Base-by-base conservation (phyloP, 2,797 vertebrate genomes). In the Graptemys geographica region DNA sequence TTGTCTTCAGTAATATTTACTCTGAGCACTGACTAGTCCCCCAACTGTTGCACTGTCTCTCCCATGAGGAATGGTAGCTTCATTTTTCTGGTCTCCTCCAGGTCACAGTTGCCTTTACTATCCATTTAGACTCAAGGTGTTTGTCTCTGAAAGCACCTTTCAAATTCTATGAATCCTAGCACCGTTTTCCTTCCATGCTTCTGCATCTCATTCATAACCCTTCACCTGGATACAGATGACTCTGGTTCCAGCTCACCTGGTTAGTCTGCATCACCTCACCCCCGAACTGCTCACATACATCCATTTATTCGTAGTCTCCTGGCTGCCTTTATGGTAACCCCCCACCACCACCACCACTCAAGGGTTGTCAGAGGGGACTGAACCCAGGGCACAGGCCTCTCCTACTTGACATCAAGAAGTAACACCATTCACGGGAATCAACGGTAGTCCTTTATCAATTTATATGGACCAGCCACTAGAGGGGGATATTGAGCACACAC, bases 341-440 rank as follows among this genome's bases (percentile, higher is more conserved):
- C 27, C 13, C 19, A 5, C 41, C 49, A 44, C 41, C 41, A 44
- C 44, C 7, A 44, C 89, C 59, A 69, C 28, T 1, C 41, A 19
- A 37, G n/a, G 49, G n/a, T 11, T 37, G 47, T 53, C 79, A 65
- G 5, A 3, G 49, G 81, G 76, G 53, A 86, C n/a, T 1, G 53
- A 84, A 51, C 7, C 65, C 13, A 0, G 0, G 52, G n/a, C 8
- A 23, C 55, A 55, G 76, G 76, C 51, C 1, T 1, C 2, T 7
- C 4, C 1, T 31, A 1, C 51, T 74, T 57, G 33, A 86, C 33
- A 44, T 41, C 49, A 82, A 41, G 51, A 23, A 69, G 31, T 44
- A 55, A 87, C 87, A 51, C 11, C 0, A 0, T 10, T 8, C 16
- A 10, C 11, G 16, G 8, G 15, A 0, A 1, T 31, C 57, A 31